A percentile compares a stretch with the other conserved stretches of the same genome.
phyloP scores from a whole-genome alignment of 2,797 vertebrate genomes.

The Toxotes lorentzi region DNA sequence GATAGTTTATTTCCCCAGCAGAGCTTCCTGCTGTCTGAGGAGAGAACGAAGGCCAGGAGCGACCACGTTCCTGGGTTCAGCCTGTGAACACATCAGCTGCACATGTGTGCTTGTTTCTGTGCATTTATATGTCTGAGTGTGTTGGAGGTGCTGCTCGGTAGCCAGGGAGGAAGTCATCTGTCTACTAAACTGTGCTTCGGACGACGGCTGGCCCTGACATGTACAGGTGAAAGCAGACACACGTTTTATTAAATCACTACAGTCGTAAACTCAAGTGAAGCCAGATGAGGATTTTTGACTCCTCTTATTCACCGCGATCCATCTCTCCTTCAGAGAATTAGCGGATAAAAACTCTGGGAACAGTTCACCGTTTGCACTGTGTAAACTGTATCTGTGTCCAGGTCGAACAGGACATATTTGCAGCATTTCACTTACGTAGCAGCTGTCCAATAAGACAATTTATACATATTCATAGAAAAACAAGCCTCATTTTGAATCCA shows the following conservation, averaged over 20 bases:
- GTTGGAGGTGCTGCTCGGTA: slow-evolving; percentile 66
- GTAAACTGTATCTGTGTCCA: slow-evolving; percentile 6
- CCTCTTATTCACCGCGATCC: neutral
- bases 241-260: slow-evolving; percentile 68
- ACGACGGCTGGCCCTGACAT: slow-evolving; percentile 43
- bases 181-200: slow-evolving; percentile 58
- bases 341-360: slow-evolving; percentile 46
- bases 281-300: slow-evolving; percentile 68
- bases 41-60: slow-evolving; percentile 42
- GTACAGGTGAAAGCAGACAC: slow-evolving; percentile 76
- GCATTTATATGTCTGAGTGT: slow-evolving; percentile 17
- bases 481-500: neutral
- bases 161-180: slow-evolving; percentile 76
- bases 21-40: slow-evolving; percentile 64
- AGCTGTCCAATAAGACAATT: slow-evolving; percentile 9
- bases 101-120: slow-evolving; percentile 2
- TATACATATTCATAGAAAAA: slow-evolving; percentile 11
- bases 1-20: slow-evolving; percentile 74
- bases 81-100: slow-evolving; percentile 35
- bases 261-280: slow-evolving; percentile 64
- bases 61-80: slow-evolving; percentile 51
- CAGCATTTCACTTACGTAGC: slow-evolving; percentile 4
- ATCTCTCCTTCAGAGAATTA: slow-evolving; percentile 17
- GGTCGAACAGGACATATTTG: slow-evolving; percentile 13
- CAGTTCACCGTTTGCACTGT: neutral